Evolutionary conservation across 2,113 vertebrate genomes (phyloP), one percentile per base, ranked within the genome.

Genomic region (human): DNA sequence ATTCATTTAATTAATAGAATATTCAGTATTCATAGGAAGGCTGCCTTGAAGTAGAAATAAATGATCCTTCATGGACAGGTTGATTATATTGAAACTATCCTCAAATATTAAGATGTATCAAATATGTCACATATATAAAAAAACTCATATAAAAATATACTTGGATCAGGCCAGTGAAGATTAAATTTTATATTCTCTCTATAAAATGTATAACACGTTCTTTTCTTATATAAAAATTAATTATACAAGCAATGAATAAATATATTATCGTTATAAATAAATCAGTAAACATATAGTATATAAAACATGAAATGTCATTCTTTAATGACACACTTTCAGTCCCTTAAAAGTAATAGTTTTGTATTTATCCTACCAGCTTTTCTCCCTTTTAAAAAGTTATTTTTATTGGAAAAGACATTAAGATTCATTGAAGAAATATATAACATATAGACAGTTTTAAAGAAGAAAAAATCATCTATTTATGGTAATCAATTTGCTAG

Each of bases 1-100:
- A 95, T 92, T 97, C 81, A 96, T 97, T 89, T 91, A 93, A 97
- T 97, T 97, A 96, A 88, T 83, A 90, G 89, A 94, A 94, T 95
- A 97, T 76, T 75, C 55, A 93, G 40, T 97, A 95, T 97, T 96
- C 96, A 93, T 92, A 93, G 6, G 57, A 59, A n/a, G 88, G 55
- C 70, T 2, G 1, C 38, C 25, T 43, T 89, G 25, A 95, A 96
- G 90, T 82, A 95, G 61, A 78, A 95, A 52, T 94, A 98, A 97
- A 97, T 84, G 7, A 80, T 97, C 98, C 64, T 98, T 94, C 86
- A 95, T 61, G 23, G 8, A 50, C 80, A 80, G 96, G 89, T 90
- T 98, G 43, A 30, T 50, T 97, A 89, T 83, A 82, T 25, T 90
- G 93, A 57, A 89, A 64, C 89, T 52, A 89, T 48, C 2, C 70